Percentiles rank a stretch among this genome's conserved stretches.
These are phyloP conservation scores for Sciaenops ocellatus DNA, from an alignment of 2,797 vertebrate genomes.

Conservation along the genomic window DNA sequence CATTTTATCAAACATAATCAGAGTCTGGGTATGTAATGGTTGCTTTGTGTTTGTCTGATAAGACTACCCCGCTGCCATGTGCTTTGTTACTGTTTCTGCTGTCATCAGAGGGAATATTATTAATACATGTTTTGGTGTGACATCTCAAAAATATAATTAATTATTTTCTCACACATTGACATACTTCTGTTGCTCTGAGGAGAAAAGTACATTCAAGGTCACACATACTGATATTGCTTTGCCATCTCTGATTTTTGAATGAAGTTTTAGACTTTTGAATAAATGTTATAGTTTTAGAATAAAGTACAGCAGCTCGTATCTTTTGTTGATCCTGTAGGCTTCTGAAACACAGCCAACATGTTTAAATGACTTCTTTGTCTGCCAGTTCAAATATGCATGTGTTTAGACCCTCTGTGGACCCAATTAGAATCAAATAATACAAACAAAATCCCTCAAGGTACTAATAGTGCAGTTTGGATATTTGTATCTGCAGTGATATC, in stretches of 20 bases:
- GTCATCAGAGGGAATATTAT: neutral
- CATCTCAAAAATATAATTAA: slow-evolving; percentile 4
- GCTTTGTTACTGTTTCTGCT: neutral
- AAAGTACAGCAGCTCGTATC: slow-evolving; percentile 41
- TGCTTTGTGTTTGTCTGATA: neutral
- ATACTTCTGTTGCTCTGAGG: slow-evolving; percentile 7
- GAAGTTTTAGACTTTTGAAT: slow-evolving; percentile 30
- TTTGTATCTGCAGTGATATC: slow-evolving; percentile 51
- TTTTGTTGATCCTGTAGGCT: slow-evolving; percentile 61
- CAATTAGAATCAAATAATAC: slow-evolving; percentile 79
- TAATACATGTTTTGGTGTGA: slow-evolving; percentile 12
- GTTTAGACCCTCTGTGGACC: slow-evolving; percentile 70
- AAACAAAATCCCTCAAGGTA: slow-evolving; percentile 68
- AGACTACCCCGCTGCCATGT: neutral
- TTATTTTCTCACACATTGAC: neutral
- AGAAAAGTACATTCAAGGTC: slow-evolving; percentile 32
- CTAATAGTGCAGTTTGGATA: slow-evolving; percentile 52
- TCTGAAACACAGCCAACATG: slow-evolving; percentile 46
- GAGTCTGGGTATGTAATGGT: neutral
- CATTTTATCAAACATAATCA: neutral
- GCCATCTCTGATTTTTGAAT: slow-evolving; percentile 43
- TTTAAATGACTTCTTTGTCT: slow-evolving; percentile 54
- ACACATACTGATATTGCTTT: slow-evolving; percentile 27
- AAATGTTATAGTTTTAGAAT: slow-evolving; percentile 39
- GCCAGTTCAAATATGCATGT: slow-evolving; percentile 54